These are phyloP conservation scores for Echiichthys vipera DNA, from an alignment of 2,797 vertebrate genomes.

Conservation along the genomic window DNA sequence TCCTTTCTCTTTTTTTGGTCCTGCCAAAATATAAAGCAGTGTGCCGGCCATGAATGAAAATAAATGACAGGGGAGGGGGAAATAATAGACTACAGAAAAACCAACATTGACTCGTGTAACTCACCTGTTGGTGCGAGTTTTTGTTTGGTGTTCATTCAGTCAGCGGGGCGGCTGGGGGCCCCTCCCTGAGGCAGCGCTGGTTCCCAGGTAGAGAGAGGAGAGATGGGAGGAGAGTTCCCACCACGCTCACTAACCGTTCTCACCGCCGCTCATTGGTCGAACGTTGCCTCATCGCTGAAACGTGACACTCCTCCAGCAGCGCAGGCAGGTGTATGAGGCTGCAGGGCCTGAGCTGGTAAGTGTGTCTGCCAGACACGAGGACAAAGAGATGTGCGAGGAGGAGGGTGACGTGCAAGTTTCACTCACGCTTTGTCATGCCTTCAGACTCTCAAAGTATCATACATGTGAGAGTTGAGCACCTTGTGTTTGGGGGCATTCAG, in stretches of 20 bases:
- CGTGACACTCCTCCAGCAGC: conserved; percentile 64
- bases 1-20: conserved; percentile 71
- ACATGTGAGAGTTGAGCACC: background rate
- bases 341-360: conserved; percentile 68
- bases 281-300: conserved; percentile 83
- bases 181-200: conserved; percentile 82
- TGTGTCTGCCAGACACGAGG: conserved; percentile 61
- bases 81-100: conserved; percentile 69
- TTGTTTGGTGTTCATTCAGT: conserved; percentile 85
- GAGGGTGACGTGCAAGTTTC: conserved; percentile 76
- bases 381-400: conserved; percentile 66
- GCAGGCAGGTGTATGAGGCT: conserved; percentile 83
- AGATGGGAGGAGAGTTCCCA: conserved; percentile 92
- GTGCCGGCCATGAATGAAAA: conserved; percentile 80
- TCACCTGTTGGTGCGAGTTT: conserved; percentile 85
- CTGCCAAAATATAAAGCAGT: conserved; percentile 81
- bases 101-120: conserved; percentile 86
- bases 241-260: conserved; percentile 85
- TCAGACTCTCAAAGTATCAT: conserved; percentile 44
- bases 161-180: conserved; percentile 72
- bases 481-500: conserved; percentile 26
- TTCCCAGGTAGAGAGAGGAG: conserved; percentile 82
- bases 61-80: conserved; percentile 51
- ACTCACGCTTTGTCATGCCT: conserved; percentile 70
- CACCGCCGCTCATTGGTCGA: conserved; percentile 84